These are phyloP conservation scores for Rugalucina vietnamica DNA, from an alignment of 2,888 invertebrate genomes.

Conservation along the genomic window DNA sequence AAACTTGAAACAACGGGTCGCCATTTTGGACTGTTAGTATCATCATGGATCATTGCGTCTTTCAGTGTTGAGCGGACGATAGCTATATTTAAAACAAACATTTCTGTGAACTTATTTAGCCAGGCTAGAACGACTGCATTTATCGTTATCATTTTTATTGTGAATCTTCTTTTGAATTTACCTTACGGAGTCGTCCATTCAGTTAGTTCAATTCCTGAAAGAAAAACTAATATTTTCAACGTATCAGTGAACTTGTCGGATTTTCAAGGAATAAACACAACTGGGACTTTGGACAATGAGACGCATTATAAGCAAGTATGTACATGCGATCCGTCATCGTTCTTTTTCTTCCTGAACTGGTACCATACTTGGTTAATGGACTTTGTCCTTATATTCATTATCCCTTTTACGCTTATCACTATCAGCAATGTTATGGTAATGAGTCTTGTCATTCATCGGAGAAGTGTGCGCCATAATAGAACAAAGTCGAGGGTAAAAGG, in stretches of 20 bases:
- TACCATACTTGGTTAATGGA: background rate
- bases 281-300: too few relatives aligned
- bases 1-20: too few relatives aligned
- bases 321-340: background rate
- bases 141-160: too few relatives aligned
- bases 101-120: too few relatives aligned
- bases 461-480: background rate
- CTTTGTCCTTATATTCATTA: background rate
- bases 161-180: too few relatives aligned
- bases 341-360: background rate
- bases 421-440: background rate
- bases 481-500: background rate
- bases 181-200: too few relatives aligned
- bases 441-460: background rate
- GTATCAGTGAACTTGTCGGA: background rate
- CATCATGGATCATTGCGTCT: too few relatives aligned
- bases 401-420: background rate
- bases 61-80: too few relatives aligned
- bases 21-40: too few relatives aligned
- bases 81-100: too few relatives aligned
- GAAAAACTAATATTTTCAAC: too few relatives aligned
- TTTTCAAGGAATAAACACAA: background rate
- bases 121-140: too few relatives aligned
- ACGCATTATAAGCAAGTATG: background rate
- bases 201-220: background rate